Evolutionary conservation across 2,888 invertebrate genomes (phyloP), one percentile per base, ranked within the genome.

Genomic region (Elegia similella): DNA sequence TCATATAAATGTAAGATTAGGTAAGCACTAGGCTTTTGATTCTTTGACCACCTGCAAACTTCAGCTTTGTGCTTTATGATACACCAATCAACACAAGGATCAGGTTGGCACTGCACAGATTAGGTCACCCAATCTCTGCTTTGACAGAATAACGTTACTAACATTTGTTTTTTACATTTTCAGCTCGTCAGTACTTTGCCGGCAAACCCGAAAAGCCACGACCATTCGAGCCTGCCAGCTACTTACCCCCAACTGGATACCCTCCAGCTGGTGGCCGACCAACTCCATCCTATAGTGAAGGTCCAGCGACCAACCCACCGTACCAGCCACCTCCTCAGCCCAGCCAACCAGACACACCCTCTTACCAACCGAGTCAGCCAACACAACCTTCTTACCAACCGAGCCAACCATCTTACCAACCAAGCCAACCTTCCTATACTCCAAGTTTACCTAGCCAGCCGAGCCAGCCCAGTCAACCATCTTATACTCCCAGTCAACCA

Each of bases 161-260:
- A 2, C 15, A 15, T 30, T 43, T 43, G 5, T 3, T 50, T 34
- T 50, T 12, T 38, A 17, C 2, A 6, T 50, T 38, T 87, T 64
- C 91, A 95, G 95, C 94, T 79, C 94, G 95, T 16, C 95, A 95
- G 62, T 89, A 93, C 93, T 95, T 78, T 81, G 94, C 94, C 61
- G 93, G 93, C 59, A 89, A 92, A 59, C 93, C 94, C 1, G 94
- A 95, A 70, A 94, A 92, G 73, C 95, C 95, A n/a, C 87, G 95
- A 65, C 95, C 95, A 0, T 95, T 95, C 76, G 93, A 94, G 75
- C 91, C 94, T 48, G 76, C 85, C 10, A 72, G 72, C 15, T 88
- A 88, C 56, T 74, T 88, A 3, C 90, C 88, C 23, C 84, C 86
- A n/a, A 84, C 79, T 6, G 91, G 88, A 6, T 91, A 86, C 64